These are phyloP conservation scores for Seladonia tumulorum DNA, from an alignment of 2,888 invertebrate genomes.

Conservation along the genomic window DNA sequence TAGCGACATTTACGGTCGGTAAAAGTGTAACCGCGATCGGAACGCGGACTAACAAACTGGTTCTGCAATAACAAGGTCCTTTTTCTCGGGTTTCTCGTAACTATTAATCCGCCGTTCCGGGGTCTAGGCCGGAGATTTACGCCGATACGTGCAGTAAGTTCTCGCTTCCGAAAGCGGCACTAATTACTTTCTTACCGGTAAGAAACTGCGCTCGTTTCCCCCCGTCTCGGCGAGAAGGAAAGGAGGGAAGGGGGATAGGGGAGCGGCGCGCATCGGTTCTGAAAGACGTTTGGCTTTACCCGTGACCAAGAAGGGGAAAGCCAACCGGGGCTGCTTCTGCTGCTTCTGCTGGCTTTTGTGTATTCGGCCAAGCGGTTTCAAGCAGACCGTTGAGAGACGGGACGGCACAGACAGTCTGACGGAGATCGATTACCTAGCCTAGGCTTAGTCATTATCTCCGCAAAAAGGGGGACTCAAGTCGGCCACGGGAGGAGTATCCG, in stretches of 20 bases:
- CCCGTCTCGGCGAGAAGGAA: slow-evolving; percentile 13
- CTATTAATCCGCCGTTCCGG: slow-evolving; percentile 8
- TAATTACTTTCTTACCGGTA: slow-evolving; percentile 35
- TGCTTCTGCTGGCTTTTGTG: slow-evolving; percentile 49
- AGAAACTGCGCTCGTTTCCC: background rate
- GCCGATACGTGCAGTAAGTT: slow-evolving; percentile 10
- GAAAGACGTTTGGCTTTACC: slow-evolving; percentile 52
- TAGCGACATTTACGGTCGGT: background rate
- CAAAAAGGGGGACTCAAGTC: slow-evolving; percentile 56
- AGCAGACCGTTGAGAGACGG: slow-evolving; percentile 67
- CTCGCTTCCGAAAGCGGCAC: slow-evolving; percentile 17
- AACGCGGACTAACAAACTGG: slow-evolving; percentile 18
- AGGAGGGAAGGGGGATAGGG: slow-evolving; percentile 1
- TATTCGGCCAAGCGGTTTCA: slow-evolving; percentile 56
- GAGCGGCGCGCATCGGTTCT: slow-evolving; percentile 16
- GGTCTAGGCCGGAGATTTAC: slow-evolving; percentile 21
- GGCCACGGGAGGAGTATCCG: slow-evolving; percentile 45
- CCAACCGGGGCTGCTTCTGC: slow-evolving; percentile 14
- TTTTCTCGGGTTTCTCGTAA: background rate
- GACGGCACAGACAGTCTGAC: slow-evolving; percentile 66
- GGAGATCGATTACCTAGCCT: slow-evolving; percentile 74
- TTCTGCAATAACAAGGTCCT: background rate
- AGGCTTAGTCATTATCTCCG: slow-evolving; percentile 68
- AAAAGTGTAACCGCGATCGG: background rate
- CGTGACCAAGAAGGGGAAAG: slow-evolving; percentile 49